Evolutionary conservation across 2,797 vertebrate species (phyloP).

Genomic region (Aphelocoma californica): DNA sequence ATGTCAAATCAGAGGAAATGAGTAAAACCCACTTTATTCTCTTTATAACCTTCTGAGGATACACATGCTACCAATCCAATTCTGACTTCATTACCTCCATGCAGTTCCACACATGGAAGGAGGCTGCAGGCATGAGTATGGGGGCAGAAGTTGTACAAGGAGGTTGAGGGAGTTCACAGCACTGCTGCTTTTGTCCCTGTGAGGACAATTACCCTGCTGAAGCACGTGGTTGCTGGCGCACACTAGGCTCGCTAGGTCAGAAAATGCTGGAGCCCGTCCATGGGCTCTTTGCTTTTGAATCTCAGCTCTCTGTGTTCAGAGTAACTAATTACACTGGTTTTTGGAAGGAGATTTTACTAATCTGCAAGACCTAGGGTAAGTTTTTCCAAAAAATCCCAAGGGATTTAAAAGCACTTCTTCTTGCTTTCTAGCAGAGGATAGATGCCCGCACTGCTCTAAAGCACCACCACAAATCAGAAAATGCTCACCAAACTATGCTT

Average conservation of each 20-base stretch:
- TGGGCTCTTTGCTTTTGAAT: neutral
- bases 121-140: neutral
- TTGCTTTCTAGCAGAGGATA: neutral
- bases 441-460: neutral
- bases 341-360: neutral
- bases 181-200: neutral
- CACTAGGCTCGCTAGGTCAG: neutral
- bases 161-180: neutral
- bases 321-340: neutral
- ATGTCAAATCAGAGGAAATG: neutral
- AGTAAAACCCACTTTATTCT: neutral
- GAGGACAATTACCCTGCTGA: neutral
- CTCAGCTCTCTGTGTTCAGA: neutral
- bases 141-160: neutral
- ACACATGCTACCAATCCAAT: neutral
- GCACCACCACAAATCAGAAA: neutral
- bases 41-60: neutral
- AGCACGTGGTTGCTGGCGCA: neutral
- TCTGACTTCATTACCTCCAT: neutral
- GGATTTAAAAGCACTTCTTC: neutral
- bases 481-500: neutral
- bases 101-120: neutral
- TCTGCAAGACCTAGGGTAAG: neutral
- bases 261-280: neutral
- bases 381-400: neutral